A percentile compares a stretch with the other conserved stretches of the same genome.
Conservation (phyloP, 2,797 vertebrate genomes). For the Helicolenus hilgendorfi region DNA sequence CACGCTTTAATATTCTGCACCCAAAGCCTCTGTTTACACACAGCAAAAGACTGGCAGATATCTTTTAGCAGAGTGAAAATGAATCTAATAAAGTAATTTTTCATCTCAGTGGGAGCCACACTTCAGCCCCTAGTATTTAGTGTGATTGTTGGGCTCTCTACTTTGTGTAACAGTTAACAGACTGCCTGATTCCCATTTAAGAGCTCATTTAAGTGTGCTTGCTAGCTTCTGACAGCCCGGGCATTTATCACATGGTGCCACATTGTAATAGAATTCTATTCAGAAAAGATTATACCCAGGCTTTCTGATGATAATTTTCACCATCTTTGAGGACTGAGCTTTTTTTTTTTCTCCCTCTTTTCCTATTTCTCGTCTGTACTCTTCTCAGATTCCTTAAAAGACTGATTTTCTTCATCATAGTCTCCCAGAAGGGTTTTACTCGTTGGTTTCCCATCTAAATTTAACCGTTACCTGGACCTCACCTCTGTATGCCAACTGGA, state of each 20-base stretch:
- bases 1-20: not conserved
- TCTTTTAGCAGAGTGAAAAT: constrained; percentile 53
- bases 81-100: constrained; percentile 63
- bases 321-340: constrained; percentile 76
- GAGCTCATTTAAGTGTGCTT: constrained; percentile 82
- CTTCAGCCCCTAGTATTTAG: constrained; percentile 47
- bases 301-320: constrained; percentile 88
- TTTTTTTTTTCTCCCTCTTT: constrained; percentile 16
- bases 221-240: constrained; percentile 78
- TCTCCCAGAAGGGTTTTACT: constrained; percentile 28
- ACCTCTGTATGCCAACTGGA: constrained; percentile 58
- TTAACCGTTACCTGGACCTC: constrained; percentile 50
- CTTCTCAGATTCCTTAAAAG: constrained; percentile 60
- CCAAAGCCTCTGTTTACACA: constrained; percentile 26
- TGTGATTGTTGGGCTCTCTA: constrained; percentile 58
- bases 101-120: constrained; percentile 51
- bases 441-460: constrained; percentile 47
- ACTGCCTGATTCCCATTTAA: constrained; percentile 74
- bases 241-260: constrained; percentile 82
- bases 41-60: constrained; percentile 16
- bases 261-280: constrained; percentile 87
- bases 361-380: constrained; percentile 45
- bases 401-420: constrained; percentile 25
- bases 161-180: constrained; percentile 74
- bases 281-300: constrained; percentile 84